These are phyloP conservation scores for Leptura quadrifasciata DNA, from an alignment of 2,888 invertebrate genomes.

Conservation along the genomic window DNA sequence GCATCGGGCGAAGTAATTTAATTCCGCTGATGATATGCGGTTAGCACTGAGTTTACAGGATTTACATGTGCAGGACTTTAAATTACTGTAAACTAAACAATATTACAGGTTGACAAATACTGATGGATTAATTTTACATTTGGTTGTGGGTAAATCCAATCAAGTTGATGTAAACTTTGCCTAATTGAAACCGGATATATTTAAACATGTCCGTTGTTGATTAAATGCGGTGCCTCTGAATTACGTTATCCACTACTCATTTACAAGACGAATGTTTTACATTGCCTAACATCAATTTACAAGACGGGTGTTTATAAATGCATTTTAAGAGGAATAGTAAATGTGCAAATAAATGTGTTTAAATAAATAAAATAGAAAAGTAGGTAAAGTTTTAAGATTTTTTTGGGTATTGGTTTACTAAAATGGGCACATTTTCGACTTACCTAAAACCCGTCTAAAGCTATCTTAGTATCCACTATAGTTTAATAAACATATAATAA, in stretches of 20 bases:
- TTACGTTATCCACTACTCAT: not conserved
- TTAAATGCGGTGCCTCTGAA: conserved; percentile 2
- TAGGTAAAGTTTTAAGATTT: too few species aligned
- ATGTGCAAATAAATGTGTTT: not conserved
- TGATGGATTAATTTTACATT: conserved; percentile 44
- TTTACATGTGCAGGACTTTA: conserved; percentile 30
- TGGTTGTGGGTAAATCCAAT: conserved; percentile 48
- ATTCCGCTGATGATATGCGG: conserved; percentile 27
- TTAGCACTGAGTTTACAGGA: conserved; percentile 15
- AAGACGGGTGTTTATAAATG: not conserved
- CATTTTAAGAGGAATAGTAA: not conserved
- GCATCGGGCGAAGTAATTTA: conserved; percentile 24
- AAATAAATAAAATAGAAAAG: too few species aligned
- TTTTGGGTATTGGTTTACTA: too few species aligned
- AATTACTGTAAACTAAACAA: conserved; percentile 36
- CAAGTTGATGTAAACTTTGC: conserved; percentile 48
- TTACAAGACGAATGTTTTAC: not conserved
- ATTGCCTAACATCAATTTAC: not conserved
- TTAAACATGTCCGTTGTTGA: conserved; percentile 20
- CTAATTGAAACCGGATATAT: conserved; percentile 33
- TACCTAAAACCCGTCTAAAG: too few species aligned
- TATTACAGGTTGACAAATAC: conserved; percentile 42
- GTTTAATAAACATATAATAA: too few species aligned
- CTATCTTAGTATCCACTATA: too few species aligned
- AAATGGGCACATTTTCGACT: too few species aligned